Evolutionary conservation across 2,888 invertebrate genomes (phyloP).

Genomic region (Anthophora plumipes): DNA sequence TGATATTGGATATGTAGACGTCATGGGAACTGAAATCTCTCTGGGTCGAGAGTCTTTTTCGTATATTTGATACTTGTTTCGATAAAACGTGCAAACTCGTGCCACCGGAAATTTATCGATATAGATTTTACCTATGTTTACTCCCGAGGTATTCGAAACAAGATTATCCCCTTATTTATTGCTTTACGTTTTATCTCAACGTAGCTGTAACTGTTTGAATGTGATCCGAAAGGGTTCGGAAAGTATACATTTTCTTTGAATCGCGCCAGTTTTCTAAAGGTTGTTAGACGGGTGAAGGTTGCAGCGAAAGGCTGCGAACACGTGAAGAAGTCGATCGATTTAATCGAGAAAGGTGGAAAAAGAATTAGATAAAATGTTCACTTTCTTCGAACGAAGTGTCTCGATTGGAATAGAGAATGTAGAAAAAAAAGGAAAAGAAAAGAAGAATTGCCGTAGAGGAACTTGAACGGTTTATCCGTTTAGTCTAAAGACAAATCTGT

Average conservation of each 20-base stretch:
- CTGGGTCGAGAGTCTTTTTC: background rate
- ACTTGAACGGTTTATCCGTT: too few species aligned
- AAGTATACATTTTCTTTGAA: background rate
- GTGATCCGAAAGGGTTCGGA: too few species aligned
- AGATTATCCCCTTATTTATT: too few species aligned
- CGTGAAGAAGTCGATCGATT: constrained; percentile 7
- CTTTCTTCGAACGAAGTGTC: too few species aligned
- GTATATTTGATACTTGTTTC: background rate
- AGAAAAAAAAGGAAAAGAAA: too few species aligned
- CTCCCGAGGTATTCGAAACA: too few species aligned
- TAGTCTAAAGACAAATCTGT: background rate
- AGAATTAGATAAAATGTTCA: background rate
- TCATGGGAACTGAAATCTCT: constrained; percentile 20
- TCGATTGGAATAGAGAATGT: too few species aligned
- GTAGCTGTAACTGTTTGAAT: too few species aligned
- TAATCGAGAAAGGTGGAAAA: background rate
- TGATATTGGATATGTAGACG: background rate
- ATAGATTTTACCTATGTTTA: constrained; percentile 36
- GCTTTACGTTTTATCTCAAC: too few species aligned
- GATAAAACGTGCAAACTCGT: background rate
- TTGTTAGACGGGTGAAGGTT: constrained; percentile 3
- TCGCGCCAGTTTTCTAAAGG: background rate
- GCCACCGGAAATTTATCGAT: background rate
- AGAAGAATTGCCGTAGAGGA: too few species aligned
- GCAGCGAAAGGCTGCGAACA: background rate